phyloP scores from a whole-genome alignment of 2,888 invertebrate genomes.

The Dicyrtoma fusca region DNA sequence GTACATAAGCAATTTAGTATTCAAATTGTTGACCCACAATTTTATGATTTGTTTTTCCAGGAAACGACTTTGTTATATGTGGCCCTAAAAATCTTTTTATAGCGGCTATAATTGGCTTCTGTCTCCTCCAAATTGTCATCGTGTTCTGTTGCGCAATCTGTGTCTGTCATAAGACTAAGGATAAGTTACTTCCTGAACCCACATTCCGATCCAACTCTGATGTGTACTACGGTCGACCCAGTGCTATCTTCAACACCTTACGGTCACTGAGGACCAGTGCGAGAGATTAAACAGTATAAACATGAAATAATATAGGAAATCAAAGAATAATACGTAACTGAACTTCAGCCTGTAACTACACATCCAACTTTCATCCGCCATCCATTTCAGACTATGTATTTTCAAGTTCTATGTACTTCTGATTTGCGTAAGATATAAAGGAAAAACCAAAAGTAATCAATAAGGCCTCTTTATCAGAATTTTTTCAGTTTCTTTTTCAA shows the following conservation, averaged over 20 bases:
- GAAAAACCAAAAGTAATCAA: too few species aligned
- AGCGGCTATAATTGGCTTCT: conserved; percentile 52
- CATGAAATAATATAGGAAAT: too few species aligned
- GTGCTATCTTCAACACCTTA: conserved; percentile 47
- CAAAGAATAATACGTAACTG: too few species aligned
- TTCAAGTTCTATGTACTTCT: too few species aligned
- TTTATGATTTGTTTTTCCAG: background rate
- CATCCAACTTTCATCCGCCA: too few species aligned
- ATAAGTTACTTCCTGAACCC: conserved; percentile 46
- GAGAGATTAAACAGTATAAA: conserved; percentile 19
- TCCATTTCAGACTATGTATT: too few species aligned
- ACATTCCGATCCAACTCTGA: conserved; percentile 46
- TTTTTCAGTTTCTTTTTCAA: too few species aligned
- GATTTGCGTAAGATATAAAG: too few species aligned
- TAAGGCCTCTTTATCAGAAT: too few species aligned
- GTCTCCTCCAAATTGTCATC: conserved; percentile 50
- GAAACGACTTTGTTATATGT: conserved; percentile 41
- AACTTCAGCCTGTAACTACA: too few species aligned
- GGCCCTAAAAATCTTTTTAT: conserved; percentile 51
- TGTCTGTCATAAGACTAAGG: conserved; percentile 49
- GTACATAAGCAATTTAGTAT: background rate
- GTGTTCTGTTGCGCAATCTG: conserved; percentile 51
- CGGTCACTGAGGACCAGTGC: conserved; percentile 44
- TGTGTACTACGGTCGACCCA: conserved; percentile 46
- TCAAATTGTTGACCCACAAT: too few species aligned